phyloP scores from a whole-genome alignment of 2,888 invertebrate species.

The Himalopsyche kuldschensis region DNA sequence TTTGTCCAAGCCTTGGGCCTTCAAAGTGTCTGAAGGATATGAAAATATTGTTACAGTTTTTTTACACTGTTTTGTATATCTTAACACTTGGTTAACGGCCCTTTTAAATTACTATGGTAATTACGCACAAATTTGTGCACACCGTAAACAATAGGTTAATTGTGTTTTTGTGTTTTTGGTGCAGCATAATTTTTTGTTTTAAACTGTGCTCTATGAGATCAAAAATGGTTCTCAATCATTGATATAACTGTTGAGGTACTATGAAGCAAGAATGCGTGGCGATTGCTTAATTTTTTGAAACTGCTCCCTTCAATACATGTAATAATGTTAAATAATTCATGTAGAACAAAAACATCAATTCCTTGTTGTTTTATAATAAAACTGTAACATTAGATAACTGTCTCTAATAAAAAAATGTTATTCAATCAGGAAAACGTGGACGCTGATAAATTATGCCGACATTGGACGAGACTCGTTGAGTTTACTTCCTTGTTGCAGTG shows the following conservation, averaged over 20 bases:
- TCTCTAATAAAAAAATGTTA: background rate
- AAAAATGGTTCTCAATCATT: too few species aligned
- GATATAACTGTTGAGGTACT: too few species aligned
- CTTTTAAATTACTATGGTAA: too few species aligned
- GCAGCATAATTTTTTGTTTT: too few species aligned
- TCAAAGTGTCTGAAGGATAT: too few species aligned
- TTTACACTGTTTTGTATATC: too few species aligned
- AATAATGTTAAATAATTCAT: background rate
- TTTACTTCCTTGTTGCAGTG: constrained; percentile 50
- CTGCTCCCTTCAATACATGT: background rate
- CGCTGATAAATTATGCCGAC: constrained; percentile 47
- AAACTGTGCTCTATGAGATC: too few species aligned
- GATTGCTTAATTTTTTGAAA: background rate
- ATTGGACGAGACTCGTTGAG: constrained; percentile 51
- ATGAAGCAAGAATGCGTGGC: background rate
- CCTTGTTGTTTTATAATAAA: background rate
- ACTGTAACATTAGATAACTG: background rate
- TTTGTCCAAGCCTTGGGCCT: too few species aligned
- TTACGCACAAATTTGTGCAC: too few species aligned
- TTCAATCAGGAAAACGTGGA: constrained; percentile 45
- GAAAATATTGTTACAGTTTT: too few species aligned
- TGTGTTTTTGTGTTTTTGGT: background rate
- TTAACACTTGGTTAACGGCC: too few species aligned
- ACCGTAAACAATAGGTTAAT: too few species aligned
- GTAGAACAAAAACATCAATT: background rate